Conservation (phyloP, 2,888 invertebrate species). For the Chloroclysta siterata region DNA sequence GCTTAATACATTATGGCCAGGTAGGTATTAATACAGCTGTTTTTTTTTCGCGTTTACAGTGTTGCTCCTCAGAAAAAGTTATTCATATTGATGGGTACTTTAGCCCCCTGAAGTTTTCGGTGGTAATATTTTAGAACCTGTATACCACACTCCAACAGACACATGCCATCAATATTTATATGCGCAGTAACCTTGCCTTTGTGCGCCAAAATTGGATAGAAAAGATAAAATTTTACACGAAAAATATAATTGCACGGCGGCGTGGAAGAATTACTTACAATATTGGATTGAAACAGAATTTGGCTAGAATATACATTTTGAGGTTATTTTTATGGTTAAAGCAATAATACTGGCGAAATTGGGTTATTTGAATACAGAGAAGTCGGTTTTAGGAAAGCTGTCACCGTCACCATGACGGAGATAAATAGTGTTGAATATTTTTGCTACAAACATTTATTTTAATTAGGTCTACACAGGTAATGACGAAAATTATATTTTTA, state of each 20-base stretch:
- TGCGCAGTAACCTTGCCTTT: slow-evolving; percentile 23
- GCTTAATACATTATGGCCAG: too few species aligned
- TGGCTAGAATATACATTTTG: not conserved
- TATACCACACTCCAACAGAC: slow-evolving; percentile 4
- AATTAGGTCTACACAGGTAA: too few species aligned
- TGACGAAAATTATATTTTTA: too few species aligned
- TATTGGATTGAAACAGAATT: slow-evolving; percentile 16
- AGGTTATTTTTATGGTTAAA: not conserved
- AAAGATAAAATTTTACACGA: slow-evolving; percentile 24
- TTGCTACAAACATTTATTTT: too few species aligned
- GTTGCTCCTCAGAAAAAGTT: too few species aligned
- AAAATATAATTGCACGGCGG: slow-evolving; percentile 27
- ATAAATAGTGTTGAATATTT: not conserved
- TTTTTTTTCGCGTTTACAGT: too few species aligned
- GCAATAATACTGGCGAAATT: not conserved
- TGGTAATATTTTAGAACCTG: too few species aligned
- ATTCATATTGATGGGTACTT: too few species aligned
- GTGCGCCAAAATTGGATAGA: slow-evolving; percentile 33
- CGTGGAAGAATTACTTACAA: slow-evolving; percentile 18
- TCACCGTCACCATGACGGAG: not conserved
- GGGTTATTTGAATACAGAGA: not conserved
- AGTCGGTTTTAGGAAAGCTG: not conserved
- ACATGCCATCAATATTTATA: slow-evolving; percentile 18
- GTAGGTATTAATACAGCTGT: too few species aligned
- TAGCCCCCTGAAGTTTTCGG: too few species aligned